Percentiles rank a stretch among this genome's conserved stretches.
These are phyloP conservation scores for Timandra comae DNA, from an alignment of 2,888 invertebrate genomes.

Conservation along the genomic window DNA sequence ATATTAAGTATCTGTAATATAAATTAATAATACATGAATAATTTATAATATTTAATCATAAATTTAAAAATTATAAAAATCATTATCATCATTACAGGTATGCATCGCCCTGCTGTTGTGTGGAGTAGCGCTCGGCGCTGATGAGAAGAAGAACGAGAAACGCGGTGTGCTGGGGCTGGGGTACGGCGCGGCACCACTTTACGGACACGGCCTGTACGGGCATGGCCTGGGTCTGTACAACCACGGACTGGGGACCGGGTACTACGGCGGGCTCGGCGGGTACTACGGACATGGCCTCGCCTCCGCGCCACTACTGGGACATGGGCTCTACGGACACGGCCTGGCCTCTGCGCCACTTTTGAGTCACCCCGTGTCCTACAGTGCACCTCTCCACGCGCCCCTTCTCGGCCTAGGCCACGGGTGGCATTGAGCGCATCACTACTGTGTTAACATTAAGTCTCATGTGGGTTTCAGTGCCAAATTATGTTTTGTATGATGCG, in stretches of 20 bases:
- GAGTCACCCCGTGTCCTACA: slow-evolving; percentile 24
- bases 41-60: too few relatives aligned
- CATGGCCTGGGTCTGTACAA: slow-evolving; percentile 27
- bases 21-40: too few relatives aligned
- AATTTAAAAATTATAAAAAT: too few relatives aligned
- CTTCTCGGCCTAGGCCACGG: slow-evolving; percentile 47
- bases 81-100: too few relatives aligned
- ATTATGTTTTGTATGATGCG: slow-evolving; percentile 29
- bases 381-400: slow-evolving; percentile 24
- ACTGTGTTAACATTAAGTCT: too few relatives aligned
- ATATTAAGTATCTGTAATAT: too few relatives aligned
- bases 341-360: slow-evolving; percentile 24
- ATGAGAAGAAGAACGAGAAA: slow-evolving; percentile 68
- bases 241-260: slow-evolving; percentile 36
- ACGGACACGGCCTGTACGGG: slow-evolving; percentile 20
- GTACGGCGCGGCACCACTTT: slow-evolving; percentile 36
- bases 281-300: slow-evolving; percentile 23
- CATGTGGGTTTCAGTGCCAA: slow-evolving; percentile 40
- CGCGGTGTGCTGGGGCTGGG: slow-evolving; percentile 67
- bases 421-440: slow-evolving; percentile 41
- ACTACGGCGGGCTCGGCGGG: slow-evolving; percentile 23
- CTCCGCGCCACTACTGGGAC: too few relatives aligned
- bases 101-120: slow-evolving; percentile 49
- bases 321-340: slow-evolving; percentile 4
- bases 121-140: slow-evolving; percentile 47